Evolutionary conservation across 2,888 invertebrate genomes (phyloP), one percentile per base, ranked within the genome.

Genomic region (Margaritifera margaritifera): DNA sequence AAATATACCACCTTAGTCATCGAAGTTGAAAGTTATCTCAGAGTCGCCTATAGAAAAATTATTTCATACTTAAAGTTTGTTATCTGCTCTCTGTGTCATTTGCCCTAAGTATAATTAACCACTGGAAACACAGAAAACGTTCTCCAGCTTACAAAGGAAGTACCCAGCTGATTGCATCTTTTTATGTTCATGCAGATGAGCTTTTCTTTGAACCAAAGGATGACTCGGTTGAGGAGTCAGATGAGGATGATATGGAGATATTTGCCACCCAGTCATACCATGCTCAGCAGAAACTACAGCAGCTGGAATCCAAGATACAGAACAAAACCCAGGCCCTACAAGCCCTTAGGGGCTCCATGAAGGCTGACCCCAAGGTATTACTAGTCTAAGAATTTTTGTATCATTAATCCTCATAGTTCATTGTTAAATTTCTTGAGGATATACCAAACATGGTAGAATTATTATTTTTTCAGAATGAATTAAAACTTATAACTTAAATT

Each of bases 261-360:
- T 84, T 86, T 69, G 81, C 79, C 18, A 80, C 77, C 18, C 84
- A 86, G 70, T 83, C 85, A 0, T 84, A 85, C 72, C 81, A 83
- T 62, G 85, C 85, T 42, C 79, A 86, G 67, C 83, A 94, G 79
- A 95, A 95, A 88, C 91, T 97, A 6, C 94, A 95, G 86, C 94
- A 95, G 85, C 88, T 97, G 67, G 94, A 95, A 81, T 95, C 96
- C 84, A 93, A 94, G 84, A 92, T 96, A 72, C 94, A 93, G 84
- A 96, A 96, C 84, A 97, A 97, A 90, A 93, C 92, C 84, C 93
- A 94, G 91, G 96, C 96, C 0, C 89, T 96, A 69, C 94, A 95
- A 82, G 96, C 96, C 0, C 91, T 96, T 8, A 93, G 93, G 77
- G 93, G 93, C n/a, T 95, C 95, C 0, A 91, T 95, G 15, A 95